phyloP scores from a whole-genome alignment of 2,113 vertebrate genomes.

The Colaptes auratus region DNA sequence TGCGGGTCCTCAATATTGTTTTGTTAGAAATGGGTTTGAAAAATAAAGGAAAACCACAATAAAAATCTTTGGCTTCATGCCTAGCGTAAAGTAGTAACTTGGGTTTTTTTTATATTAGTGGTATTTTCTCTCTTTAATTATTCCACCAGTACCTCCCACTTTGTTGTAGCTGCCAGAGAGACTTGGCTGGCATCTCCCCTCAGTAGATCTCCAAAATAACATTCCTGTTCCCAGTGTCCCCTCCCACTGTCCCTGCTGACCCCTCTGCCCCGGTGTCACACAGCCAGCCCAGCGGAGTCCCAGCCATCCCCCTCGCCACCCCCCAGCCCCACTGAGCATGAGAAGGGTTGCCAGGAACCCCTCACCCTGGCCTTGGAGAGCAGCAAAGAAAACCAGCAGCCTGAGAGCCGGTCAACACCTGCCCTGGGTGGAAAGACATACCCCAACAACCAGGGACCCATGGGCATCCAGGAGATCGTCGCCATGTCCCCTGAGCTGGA shows the following conservation, averaged over 20 bases:
- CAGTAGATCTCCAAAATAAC: neutral
- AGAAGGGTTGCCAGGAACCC: slow-evolving; percentile 80
- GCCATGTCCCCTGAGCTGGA: slow-evolving; percentile 96
- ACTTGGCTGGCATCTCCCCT: no score
- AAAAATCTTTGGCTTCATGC: neutral
- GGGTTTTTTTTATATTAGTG: neutral
- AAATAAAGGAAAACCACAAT: neutral
- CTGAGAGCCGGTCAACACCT: slow-evolving; percentile 69
- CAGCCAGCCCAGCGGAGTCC: slow-evolving; percentile 83
- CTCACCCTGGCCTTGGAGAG: slow-evolving; percentile 87
- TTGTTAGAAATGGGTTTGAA: neutral
- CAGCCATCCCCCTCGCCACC: slow-evolving; percentile 89
- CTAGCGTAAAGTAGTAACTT: neutral
- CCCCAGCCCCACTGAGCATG: slow-evolving; percentile 72
- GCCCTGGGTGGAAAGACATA: slow-evolving; percentile 73
- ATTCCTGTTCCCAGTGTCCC: neutral
- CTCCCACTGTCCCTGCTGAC: accelerated
- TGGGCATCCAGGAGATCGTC: slow-evolving; percentile 97
- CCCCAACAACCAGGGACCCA: slow-evolving; percentile 74
- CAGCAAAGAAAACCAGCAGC: slow-evolving; percentile 96
- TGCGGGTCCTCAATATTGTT: neutral
- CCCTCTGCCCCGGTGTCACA: slow-evolving; percentile 63
- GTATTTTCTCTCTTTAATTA: neutral
- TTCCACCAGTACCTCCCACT: neutral
- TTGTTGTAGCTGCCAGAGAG: accelerated